These are phyloP conservation scores for Pseudorhombus dupliciocellatus DNA, from an alignment of 2,113 vertebrate genomes.

Conservation along the genomic window DNA sequence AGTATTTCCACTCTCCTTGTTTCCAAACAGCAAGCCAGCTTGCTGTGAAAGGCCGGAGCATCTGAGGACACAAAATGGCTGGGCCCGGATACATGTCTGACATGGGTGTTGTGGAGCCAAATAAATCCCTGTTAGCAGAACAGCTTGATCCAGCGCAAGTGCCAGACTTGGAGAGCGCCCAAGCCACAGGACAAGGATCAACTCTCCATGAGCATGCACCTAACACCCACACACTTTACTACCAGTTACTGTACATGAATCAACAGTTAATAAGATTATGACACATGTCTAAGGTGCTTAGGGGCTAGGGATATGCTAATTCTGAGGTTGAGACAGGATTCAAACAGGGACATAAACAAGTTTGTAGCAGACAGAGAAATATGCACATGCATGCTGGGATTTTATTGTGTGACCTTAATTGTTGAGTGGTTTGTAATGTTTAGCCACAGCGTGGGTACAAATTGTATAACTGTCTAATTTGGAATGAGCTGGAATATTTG, in stretches of 20 bases:
- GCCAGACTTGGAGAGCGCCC: constrained; percentile 67
- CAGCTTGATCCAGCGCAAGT: constrained; percentile 60
- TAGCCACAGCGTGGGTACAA: constrained; percentile 13
- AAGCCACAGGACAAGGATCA: constrained; percentile 75
- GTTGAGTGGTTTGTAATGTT: constrained; percentile 46
- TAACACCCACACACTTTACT: constrained; percentile 66
- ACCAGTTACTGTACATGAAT: constrained; percentile 60
- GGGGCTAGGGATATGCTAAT: constrained; percentile 19
- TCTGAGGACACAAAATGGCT: constrained; percentile 72
- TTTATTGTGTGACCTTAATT: constrained; percentile 48
- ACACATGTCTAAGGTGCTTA: constrained; percentile 36
- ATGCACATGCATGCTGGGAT: constrained; percentile 31
- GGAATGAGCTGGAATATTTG: constrained; percentile 38
- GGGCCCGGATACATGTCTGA: constrained; percentile 64
- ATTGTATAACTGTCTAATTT: constrained; percentile 22
- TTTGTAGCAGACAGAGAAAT: constrained; percentile 32
- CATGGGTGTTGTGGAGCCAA: constrained; percentile 66
- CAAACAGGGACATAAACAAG: constrained; percentile 29
- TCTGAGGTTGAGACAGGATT: constrained; percentile 36
- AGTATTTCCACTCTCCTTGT: constrained; percentile 59
- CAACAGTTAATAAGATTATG: constrained; percentile 54
- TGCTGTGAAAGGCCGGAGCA: constrained; percentile 43
- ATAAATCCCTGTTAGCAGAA: constrained; percentile 70
- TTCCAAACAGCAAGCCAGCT: constrained; percentile 56
- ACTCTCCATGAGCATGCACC: constrained; percentile 59